Base-by-base conservation (phyloP, 2,113 vertebrate genomes). In the Pantherophis guttatus region DNA sequence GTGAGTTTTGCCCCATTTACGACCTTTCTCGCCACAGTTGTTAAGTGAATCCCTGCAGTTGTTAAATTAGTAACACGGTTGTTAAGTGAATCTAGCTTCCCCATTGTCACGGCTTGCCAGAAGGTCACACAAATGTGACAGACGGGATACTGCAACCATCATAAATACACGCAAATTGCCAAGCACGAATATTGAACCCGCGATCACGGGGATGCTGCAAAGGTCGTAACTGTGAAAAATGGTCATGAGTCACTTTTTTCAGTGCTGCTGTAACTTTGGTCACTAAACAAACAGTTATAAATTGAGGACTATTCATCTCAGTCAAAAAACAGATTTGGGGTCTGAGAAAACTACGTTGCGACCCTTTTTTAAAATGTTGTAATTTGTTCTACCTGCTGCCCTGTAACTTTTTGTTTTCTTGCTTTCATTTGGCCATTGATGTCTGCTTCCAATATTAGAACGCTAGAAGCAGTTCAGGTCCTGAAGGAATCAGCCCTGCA, bases 361-460 rank as follows among this genome's bases (percentile, higher is more conserved):
- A 10, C 23, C 58, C 48, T 26, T n/a, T 53, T 54, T 52, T 9
- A 24, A 24, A 59, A 29, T n/a, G 29, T 17, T 88, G 53, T 19
- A 11, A 7, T 29, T 50, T n/a, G 58, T 52, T 26, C 44, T n/a
- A 7, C 7, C 55, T 52, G 33, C 12, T 44, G 24, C 55, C 15
- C 12, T 52, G 10, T 21, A 39, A 52, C 86, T 55, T 55, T 62
- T 17, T 24, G 2, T 59, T 59, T 59, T 59, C 44, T 97, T 62
- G 21, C 5, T 90, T 94, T 92, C 95, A 95, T 94, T 55, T 1
- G 90, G 93, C 95, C 91, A 95, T 81, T 81, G 75, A 88, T 94
- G 95, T 86, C 95, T 96, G 96, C 89, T 95, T 96, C 97, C 98
- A 97, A 98, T 96, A 97, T 97, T 97, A 98, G 97, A 96, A 94